These are phyloP conservation scores for Callipepla squamata DNA, from an alignment of 2,113 vertebrate genomes.

Conservation along the genomic window DNA sequence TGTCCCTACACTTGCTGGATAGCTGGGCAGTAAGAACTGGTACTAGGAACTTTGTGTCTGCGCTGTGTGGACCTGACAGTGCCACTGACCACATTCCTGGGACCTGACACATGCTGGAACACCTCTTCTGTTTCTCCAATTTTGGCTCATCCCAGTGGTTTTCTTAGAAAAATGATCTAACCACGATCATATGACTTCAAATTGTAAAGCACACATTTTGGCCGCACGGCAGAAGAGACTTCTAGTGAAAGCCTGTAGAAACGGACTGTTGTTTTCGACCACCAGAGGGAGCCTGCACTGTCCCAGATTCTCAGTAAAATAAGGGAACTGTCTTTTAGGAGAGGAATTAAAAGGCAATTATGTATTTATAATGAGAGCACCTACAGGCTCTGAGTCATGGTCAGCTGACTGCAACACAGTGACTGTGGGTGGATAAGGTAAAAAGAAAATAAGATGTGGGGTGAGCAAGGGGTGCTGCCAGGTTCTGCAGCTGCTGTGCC, in stretches of 20 bases:
- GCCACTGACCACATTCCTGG: constrained; percentile 10
- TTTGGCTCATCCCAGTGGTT: constrained; percentile 2
- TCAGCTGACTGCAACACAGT: background rate
- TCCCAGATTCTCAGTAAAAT: background rate
- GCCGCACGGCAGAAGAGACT: background rate
- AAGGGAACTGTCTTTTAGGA: background rate
- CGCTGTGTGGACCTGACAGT: background rate
- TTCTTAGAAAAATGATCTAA: constrained; percentile 41
- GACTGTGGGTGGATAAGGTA: background rate
- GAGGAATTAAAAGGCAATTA: background rate
- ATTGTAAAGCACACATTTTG: constrained; percentile 16
- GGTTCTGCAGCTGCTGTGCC: background rate
- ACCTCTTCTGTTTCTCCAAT: constrained; percentile 11
- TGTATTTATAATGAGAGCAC: background rate
- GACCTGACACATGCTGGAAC: constrained; percentile 23
- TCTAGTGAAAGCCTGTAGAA: background rate
- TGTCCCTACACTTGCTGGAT: accelerated
- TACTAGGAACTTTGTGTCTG: constrained; percentile 1
- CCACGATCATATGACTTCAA: background rate
- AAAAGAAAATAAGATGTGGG: background rate
- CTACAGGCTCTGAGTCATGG: background rate
- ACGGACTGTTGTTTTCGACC: background rate
- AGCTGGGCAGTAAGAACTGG: background rate
- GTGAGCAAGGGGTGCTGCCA: background rate
- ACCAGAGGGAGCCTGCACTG: constrained; percentile 53